These are phyloP conservation scores for Lophura nycthemera DNA, from an alignment of 2,113 vertebrate species.

Conservation along the genomic window DNA sequence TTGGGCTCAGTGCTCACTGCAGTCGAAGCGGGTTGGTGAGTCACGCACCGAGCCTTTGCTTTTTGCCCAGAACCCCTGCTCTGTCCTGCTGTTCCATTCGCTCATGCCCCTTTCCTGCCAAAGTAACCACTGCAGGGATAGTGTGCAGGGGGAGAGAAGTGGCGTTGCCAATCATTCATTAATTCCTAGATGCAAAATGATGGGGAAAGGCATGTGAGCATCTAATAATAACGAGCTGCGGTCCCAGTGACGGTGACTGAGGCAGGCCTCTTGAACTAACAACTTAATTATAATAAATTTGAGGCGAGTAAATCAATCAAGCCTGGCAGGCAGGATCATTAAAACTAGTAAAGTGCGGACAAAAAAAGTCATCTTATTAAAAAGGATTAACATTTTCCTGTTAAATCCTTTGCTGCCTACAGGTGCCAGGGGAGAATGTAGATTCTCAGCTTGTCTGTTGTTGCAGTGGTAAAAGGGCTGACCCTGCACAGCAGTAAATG, in stretches of 20 bases:
- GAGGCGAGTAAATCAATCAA: slow-evolving; percentile 72
- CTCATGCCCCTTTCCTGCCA: slow-evolving; percentile 76
- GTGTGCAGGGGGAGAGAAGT: accelerated
- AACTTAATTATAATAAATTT: slow-evolving; percentile 69
- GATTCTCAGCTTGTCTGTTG: neutral
- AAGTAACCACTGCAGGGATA: slow-evolving; percentile 51
- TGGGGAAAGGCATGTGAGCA: slow-evolving; percentile 43
- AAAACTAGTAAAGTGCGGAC: slow-evolving; percentile 45
- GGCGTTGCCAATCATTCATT: slow-evolving; percentile 46
- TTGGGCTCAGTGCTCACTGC: neutral
- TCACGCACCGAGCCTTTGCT: slow-evolving; percentile 47
- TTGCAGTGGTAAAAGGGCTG: neutral
- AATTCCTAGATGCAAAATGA: slow-evolving; percentile 56
- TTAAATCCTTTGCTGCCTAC: slow-evolving; percentile 35
- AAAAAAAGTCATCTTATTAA: slow-evolving; percentile 67
- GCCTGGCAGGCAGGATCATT: slow-evolving; percentile 54
- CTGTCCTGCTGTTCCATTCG: slow-evolving; percentile 71
- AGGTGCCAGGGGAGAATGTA: slow-evolving; percentile 12
- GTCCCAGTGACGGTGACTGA: slow-evolving; percentile 37
- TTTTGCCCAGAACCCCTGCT: slow-evolving; percentile 27
- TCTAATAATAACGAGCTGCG: slow-evolving; percentile 54
- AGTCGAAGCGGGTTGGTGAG: slow-evolving; percentile 56
- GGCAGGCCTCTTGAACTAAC: slow-evolving; percentile 56
- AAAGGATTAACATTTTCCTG: slow-evolving; percentile 57
- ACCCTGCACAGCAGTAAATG: slow-evolving; percentile 23